A percentile compares a stretch with the other conserved stretches of the same genome.
These are phyloP conservation scores for Lemur catta DNA, from an alignment of 2,797 vertebrate species.

Conservation along the genomic window DNA sequence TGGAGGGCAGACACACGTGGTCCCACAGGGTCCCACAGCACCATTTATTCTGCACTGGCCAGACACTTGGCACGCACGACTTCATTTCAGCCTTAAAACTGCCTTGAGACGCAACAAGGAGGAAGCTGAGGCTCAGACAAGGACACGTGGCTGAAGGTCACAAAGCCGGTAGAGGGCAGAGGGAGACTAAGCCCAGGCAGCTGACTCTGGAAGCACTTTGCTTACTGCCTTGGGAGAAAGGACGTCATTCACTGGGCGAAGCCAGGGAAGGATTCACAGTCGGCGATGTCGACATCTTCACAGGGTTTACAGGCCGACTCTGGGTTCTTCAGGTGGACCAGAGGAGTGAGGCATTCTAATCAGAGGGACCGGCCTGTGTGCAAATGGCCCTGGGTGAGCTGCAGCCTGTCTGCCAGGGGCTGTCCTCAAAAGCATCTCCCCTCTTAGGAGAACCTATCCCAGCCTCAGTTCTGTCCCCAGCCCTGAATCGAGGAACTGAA, in stretches of 20 bases:
- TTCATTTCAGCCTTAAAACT: not conserved
- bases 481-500: not conserved
- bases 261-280: not conserved
- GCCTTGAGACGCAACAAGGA: not conserved
- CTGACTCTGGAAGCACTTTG: not conserved
- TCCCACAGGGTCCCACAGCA: fast-evolving
- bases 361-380: not conserved
- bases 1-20: fast-evolving
- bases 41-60: not conserved
- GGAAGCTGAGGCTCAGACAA: not conserved
- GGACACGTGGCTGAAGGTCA: not conserved
- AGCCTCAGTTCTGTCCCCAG: not conserved
- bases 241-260: fast-evolving
- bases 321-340: not conserved
- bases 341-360: not conserved
- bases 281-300: not conserved
- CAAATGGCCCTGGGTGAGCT: fast-evolving
- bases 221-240: not conserved
- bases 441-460: not conserved
- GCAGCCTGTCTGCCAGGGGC: not conserved
- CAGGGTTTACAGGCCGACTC: not conserved
- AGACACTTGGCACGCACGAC: not conserved
- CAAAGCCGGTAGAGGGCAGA: not conserved
- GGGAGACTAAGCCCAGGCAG: not conserved
- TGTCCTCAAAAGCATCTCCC: not conserved